phyloP scores from a whole-genome alignment of 2,888 invertebrate genomes.

The Neoascia interrupta region DNA sequence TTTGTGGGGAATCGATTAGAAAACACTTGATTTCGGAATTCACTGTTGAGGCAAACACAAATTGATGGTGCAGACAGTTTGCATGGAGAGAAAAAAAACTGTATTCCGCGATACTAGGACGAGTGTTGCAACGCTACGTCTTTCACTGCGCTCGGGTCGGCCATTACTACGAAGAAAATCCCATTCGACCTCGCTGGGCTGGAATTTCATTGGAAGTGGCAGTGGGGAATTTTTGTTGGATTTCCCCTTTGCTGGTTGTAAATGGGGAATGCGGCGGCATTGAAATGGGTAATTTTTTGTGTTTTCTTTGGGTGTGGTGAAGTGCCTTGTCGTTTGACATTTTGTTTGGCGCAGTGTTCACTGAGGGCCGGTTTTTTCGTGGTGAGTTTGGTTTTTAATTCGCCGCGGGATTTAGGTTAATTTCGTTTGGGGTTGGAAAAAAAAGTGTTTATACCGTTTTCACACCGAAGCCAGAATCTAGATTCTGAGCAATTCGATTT shows the following conservation, averaged over 20 bases:
- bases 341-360: too few species aligned
- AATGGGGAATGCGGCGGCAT: conserved; percentile 29
- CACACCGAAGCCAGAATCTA: too few species aligned
- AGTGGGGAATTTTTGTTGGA: conserved; percentile 19
- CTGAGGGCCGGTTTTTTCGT: too few species aligned
- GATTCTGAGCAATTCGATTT: too few species aligned
- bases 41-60: neutral
- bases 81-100: conserved; percentile 35
- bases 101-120: conserved; percentile 44
- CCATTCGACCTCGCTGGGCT: conserved; percentile 66
- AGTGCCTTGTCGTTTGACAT: conserved; percentile 35
- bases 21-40: neutral
- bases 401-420: too few species aligned
- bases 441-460: too few species aligned
- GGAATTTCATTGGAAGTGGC: conserved; percentile 48
- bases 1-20: neutral
- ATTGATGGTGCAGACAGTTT: too few species aligned
- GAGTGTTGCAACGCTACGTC: conserved; percentile 44
- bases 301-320: conserved; percentile 18
- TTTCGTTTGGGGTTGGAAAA: too few species aligned
- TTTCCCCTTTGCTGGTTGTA: conserved; percentile 6
- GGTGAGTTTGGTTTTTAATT: too few species aligned
- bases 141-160: conserved; percentile 58
- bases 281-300: conserved; percentile 41
- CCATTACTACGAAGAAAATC: conserved; percentile 67